These are phyloP conservation scores for Eriosoma lanigerum DNA, from an alignment of 1,140 invertebrate genomes.

Conservation along the genomic window DNA sequence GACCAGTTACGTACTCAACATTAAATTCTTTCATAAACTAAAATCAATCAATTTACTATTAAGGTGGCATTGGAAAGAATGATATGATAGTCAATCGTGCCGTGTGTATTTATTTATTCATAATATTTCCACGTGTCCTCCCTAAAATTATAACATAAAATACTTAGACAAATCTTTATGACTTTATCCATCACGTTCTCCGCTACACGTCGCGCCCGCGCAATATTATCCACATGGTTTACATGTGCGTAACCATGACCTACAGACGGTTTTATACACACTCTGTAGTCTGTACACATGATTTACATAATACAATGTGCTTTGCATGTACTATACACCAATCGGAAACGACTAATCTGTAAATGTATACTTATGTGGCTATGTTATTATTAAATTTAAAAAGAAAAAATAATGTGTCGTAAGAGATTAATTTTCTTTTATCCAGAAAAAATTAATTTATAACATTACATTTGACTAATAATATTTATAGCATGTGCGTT, in stretches of 20 bases:
- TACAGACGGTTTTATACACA: slow-evolving; percentile 16
- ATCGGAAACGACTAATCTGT: no score
- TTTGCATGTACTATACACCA: background rate
- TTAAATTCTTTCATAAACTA: no score
- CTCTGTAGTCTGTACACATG: slow-evolving; percentile 16
- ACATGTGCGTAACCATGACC: slow-evolving; percentile 38
- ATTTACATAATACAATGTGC: background rate
- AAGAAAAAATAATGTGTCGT: no score
- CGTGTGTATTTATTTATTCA: background rate
- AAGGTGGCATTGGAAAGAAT: background rate
- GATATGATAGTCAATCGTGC: no score
- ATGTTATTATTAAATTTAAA: no score
- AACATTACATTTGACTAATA: no score
- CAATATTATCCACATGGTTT: background rate
- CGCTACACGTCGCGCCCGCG: background rate
- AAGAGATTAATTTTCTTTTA: no score
- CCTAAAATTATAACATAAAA: background rate
- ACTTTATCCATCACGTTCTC: background rate
- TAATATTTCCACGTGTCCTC: slow-evolving; percentile 9
- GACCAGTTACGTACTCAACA: no score
- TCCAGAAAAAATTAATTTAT: no score
- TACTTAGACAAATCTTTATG: background rate
- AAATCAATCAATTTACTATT: no score
- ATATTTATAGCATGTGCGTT: no score
- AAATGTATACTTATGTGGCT: no score